These are phyloP conservation scores for Sapayoa aenigma DNA, from an alignment of 2,113 vertebrate species.

Conservation along the genomic window DNA sequence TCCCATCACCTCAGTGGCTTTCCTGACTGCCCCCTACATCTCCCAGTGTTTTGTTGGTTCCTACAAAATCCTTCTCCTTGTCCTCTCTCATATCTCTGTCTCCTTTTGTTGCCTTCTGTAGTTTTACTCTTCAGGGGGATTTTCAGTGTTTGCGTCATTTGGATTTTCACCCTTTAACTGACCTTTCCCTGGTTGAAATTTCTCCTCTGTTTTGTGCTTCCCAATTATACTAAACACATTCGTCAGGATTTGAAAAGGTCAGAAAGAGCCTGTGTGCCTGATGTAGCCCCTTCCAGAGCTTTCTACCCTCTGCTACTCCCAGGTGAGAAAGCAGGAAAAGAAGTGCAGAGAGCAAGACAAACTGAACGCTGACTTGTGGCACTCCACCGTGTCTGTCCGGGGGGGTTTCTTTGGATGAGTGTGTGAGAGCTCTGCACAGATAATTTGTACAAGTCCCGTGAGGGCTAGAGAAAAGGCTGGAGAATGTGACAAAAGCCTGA, in stretches of 20 bases:
- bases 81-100: neutral
- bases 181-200: conserved; percentile 55
- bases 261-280: conserved; percentile 12
- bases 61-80: neutral
- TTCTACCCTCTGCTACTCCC: neutral
- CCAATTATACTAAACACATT: conserved; percentile 66
- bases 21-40: neutral
- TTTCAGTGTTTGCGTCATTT: conserved; percentile 58
- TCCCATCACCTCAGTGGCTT: neutral
- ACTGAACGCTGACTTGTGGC: fast-evolving
- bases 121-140: conserved; percentile 43
- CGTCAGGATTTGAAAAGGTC: conserved; percentile 65
- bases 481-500: neutral
- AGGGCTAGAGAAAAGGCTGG: neutral
- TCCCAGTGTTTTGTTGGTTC: neutral
- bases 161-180: conserved; percentile 67
- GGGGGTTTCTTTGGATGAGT: neutral
- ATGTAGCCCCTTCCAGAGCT: conserved; percentile 35
- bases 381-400: fast-evolving
- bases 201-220: conserved; percentile 49
- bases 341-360: neutral
- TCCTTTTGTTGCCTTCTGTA: neutral
- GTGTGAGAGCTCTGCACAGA: neutral
- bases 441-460: neutral
- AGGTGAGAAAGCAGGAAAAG: neutral